phyloP scores from a whole-genome alignment of 2,797 vertebrate genomes.

The Thamnophis elegans region DNA sequence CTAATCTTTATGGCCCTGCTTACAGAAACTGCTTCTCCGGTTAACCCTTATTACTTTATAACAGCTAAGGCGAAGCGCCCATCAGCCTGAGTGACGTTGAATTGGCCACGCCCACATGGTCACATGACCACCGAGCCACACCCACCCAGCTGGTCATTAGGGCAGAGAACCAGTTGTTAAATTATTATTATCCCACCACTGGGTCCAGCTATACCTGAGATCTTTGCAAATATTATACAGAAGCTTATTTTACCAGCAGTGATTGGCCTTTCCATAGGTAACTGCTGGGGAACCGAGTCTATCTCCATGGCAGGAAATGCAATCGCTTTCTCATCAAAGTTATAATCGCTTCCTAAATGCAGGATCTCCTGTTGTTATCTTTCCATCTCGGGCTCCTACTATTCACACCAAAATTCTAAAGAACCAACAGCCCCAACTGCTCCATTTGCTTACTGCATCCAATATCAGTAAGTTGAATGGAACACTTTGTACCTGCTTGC shows the following conservation, averaged over 20 bases:
- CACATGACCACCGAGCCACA: no score
- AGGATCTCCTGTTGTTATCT: not conserved
- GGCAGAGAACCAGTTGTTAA: no score
- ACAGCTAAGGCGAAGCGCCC: no score
- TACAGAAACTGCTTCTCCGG: no score
- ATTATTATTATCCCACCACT: no score
- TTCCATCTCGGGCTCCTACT: not conserved
- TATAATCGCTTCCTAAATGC: not conserved
- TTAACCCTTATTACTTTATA: no score
- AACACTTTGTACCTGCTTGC: not conserved
- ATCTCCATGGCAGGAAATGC: not conserved
- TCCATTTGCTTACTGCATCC: not conserved
- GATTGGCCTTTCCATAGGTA: not conserved
- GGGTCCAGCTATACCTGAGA: not conserved
- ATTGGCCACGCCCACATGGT: no score
- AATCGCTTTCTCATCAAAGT: not conserved
- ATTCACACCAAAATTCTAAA: not conserved
- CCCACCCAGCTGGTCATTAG: no score
- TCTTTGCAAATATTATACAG: not conserved
- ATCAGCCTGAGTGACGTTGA: no score
- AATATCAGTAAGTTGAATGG: rapidly evolving
- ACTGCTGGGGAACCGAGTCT: not conserved
- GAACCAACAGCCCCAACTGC: no score
- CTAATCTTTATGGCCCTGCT: no score
- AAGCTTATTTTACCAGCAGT: not conserved